phyloP scores from a whole-genome alignment of 2,888 invertebrate species.

The Chrysodeixis includens region DNA sequence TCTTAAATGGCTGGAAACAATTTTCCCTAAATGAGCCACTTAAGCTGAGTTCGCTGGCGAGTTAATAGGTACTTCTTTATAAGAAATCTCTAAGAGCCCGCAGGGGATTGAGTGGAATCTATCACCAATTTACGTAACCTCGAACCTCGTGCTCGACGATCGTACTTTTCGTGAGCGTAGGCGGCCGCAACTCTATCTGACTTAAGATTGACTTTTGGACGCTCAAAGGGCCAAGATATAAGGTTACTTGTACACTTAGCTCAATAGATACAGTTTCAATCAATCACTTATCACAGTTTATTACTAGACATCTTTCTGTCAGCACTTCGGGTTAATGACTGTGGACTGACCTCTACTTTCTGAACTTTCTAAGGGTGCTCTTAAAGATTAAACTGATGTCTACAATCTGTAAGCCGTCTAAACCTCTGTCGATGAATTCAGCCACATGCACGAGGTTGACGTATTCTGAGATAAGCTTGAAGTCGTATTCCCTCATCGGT shows the following conservation, averaged over 20 bases:
- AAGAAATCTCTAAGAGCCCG: conserved; percentile 51
- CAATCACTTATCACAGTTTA: neutral
- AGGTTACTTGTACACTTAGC: conserved; percentile 22
- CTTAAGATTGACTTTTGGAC: conserved; percentile 53
- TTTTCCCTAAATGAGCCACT: conserved; percentile 49
- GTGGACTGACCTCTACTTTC: neutral
- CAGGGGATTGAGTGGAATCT: conserved; percentile 52
- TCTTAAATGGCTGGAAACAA: conserved; percentile 25
- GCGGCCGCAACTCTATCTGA: conserved; percentile 30
- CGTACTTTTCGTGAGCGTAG: conserved; percentile 41
- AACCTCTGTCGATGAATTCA: neutral
- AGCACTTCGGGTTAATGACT: neutral
- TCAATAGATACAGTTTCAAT: conserved; percentile 12
- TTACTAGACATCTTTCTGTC: neutral
- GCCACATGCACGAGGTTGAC: neutral
- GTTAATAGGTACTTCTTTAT: conserved; percentile 46
- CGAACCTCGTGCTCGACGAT: conserved; percentile 20
- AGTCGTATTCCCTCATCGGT: neutral
- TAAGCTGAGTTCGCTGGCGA: conserved; percentile 38
- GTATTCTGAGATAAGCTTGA: neutral
- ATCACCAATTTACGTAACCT: conserved; percentile 58
- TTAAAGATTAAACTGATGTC: neutral
- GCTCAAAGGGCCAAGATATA: conserved; percentile 30
- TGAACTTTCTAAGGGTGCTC: neutral
- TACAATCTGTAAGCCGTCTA: neutral